Evolutionary conservation across 2,888 invertebrate genomes (phyloP), one percentile per base, ranked within the genome.

Genomic region (Neuroscelio doddi): DNA sequence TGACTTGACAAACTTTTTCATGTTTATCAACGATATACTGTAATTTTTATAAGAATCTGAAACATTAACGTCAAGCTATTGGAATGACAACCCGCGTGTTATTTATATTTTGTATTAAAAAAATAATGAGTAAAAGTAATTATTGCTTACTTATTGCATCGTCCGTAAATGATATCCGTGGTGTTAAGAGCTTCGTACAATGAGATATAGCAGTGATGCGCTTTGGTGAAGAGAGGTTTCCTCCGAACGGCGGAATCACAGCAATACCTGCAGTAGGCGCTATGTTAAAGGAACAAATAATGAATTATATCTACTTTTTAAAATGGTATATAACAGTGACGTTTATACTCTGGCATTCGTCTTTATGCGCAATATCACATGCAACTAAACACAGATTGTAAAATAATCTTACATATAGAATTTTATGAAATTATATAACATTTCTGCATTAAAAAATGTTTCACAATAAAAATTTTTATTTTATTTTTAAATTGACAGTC

Each of bases 81-180:
- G n/a, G n/a, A n/a, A n/a, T n/a, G n/a, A n/a, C n/a, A n/a, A n/a
- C n/a, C n/a, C n/a, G n/a, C n/a, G n/a, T n/a, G n/a, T n/a, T n/a
- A n/a, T n/a, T n/a, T n/a, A n/a, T n/a, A n/a, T n/a, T n/a, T n/a
- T n/a, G n/a, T n/a, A n/a, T n/a, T n/a, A n/a, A n/a, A 21, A 21
- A 21, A 21, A 5, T 21, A 21, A 21, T 5, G 21, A 3, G 21
- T 21, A 21, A 3, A 21, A 36, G 14, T 27, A 24, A 12, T 27
- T 10, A 38, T 14, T 53, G 73, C 72, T 77, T 71, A 84, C 85
- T 83, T 71, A 84, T 73, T 32, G 83, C 77, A 56, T 84, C 84
- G 68, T 85, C 85, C 36, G 84, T 80, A 70, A 84, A 85, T 49
- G 84, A 84, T 68, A 85, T 85, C 56, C 83, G 78, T 27, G 85